Conservation (phyloP, 2,888 invertebrate genomes). For the Hypselothyrea guttata region DNA sequence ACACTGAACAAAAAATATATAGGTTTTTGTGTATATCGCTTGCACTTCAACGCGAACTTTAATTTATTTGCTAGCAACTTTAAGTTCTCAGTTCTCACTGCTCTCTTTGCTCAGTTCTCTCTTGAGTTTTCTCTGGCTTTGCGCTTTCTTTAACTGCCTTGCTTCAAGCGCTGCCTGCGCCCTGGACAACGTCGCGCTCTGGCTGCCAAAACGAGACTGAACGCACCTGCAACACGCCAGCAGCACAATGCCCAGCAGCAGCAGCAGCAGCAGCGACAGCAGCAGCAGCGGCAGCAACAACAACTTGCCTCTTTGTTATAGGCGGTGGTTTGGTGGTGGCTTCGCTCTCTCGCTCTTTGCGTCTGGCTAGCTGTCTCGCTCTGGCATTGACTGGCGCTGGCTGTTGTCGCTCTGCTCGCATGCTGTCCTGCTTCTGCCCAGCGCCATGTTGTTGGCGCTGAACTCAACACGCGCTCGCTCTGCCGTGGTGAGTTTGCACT, state of each 20-base stretch:
- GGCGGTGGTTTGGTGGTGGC: conserved; percentile 26
- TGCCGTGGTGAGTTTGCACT: conserved; percentile 44
- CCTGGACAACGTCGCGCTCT: conserved; percentile 64
- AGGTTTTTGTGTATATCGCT: conserved; percentile 1
- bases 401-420: not conserved
- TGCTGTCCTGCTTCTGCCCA: conserved; percentile 44
- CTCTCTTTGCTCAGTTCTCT: not conserved
- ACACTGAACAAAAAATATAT: not conserved
- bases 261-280: conserved; percentile 31
- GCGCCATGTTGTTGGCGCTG: conserved; percentile 52
- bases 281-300: conserved; percentile 27
- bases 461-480: conserved; percentile 44
- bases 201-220: conserved; percentile 81
- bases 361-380: not conserved
- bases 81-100: too few relatives aligned
- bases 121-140: conserved; percentile 3
- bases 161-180: conserved; percentile 35
- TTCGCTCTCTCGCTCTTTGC: conserved; percentile 18
- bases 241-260: conserved; percentile 52
- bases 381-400: not conserved
- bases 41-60: too few relatives aligned
- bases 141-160: not conserved
- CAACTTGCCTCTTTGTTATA: conserved; percentile 65
- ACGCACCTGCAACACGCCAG: conserved; percentile 78
- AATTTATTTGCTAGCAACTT: too few relatives aligned